phyloP scores from a whole-genome alignment of 2,888 invertebrate genomes.

The Teleogryllus oceanicus region DNA sequence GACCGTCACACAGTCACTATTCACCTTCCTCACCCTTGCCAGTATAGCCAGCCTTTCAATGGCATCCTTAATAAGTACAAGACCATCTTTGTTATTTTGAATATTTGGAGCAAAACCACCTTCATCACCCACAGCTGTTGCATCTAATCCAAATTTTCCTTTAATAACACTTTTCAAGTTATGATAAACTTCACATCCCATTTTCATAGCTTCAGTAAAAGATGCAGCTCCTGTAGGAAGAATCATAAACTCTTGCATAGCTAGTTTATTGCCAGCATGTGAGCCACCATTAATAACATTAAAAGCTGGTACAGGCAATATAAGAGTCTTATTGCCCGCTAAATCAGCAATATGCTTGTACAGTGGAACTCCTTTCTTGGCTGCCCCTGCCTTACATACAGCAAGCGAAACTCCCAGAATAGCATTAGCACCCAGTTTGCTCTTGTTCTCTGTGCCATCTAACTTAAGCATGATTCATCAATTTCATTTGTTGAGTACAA shows the following conservation, averaged over 20 bases:
- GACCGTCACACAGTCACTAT: no score
- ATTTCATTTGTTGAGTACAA: constrained; percentile 84
- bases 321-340: constrained; percentile 83
- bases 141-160: constrained; percentile 90
- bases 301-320: constrained; percentile 95
- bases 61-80: constrained; percentile 80
- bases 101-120: constrained; percentile 99
- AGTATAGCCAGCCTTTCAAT: constrained; percentile 93
- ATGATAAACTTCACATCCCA: constrained; percentile 95
- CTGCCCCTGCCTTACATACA: constrained; percentile 95
- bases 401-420: constrained; percentile 96
- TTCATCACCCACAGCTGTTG: constrained; percentile 97
- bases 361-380: constrained; percentile 84
- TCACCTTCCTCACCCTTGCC: constrained; percentile 94
- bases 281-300: constrained; percentile 99
- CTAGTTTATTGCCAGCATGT: constrained; percentile 96
- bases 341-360: constrained; percentile 94
- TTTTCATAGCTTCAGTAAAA: constrained; percentile 97
- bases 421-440: constrained; percentile 94
- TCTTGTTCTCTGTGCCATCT: constrained; percentile 98
- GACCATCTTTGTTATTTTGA: constrained; percentile 90
- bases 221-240: constrained; percentile 81
- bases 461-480: constrained; percentile 80
- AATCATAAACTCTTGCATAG: constrained; percentile 98
- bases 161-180: constrained; percentile 92